Evolutionary conservation across 2,113 vertebrate species (phyloP).

Genomic region (Cyprinodon brontotheroides): DNA sequence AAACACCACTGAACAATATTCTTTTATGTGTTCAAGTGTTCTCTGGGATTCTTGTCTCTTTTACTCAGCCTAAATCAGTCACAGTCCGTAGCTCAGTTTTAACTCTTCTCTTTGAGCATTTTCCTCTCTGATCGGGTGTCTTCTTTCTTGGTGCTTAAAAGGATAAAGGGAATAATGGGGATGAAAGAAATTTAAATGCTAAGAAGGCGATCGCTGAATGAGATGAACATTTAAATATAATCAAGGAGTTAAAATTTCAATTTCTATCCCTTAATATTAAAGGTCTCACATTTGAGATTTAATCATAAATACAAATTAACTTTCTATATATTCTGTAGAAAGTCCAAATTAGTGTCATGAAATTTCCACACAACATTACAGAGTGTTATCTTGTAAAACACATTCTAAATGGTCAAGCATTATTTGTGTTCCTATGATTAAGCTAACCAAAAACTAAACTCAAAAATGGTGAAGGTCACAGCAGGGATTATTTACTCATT

Average conservation of each 20-base stretch:
- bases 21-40: slow-evolving; percentile 60
- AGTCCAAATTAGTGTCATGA: too few species aligned
- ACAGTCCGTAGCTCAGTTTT: slow-evolving; percentile 15
- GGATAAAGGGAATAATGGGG: slow-evolving; percentile 29
- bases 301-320: too few species aligned
- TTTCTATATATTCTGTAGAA: too few species aligned
- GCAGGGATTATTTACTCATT: too few species aligned
- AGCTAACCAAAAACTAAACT: neutral
- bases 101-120: slow-evolving; percentile 19
- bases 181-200: slow-evolving; percentile 5
- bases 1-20: slow-evolving; percentile 53
- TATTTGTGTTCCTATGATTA: neutral
- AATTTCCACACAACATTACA: neutral
- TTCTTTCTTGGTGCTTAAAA: slow-evolving; percentile 47
- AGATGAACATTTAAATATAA: neutral
- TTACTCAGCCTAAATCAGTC: slow-evolving; percentile 64
- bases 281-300: too few species aligned
- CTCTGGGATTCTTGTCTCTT: slow-evolving; percentile 67
- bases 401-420: neutral
- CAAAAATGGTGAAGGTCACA: neutral
- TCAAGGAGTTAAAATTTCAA: neutral
- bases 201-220: slow-evolving; percentile 10
- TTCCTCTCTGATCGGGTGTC: slow-evolving; percentile 51
- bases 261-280: neutral
- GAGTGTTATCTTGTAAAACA: neutral